Evolutionary conservation across 2,888 invertebrate genomes (phyloP).

Genomic region (Theristus sp.): DNA sequence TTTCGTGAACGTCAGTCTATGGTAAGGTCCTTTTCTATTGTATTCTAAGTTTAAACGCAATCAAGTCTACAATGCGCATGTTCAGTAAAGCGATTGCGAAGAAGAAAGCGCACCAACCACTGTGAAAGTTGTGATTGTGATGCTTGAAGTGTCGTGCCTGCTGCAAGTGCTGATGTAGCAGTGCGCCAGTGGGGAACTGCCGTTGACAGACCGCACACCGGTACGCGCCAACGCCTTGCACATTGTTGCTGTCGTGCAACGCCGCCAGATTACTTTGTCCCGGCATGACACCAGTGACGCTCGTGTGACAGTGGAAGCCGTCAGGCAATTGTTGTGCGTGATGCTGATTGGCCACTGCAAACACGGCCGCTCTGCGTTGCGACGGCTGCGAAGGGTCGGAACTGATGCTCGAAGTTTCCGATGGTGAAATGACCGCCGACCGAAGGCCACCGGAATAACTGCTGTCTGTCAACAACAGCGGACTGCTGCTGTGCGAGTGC

Average conservation of each 20-base stretch:
- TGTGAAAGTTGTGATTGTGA: background rate
- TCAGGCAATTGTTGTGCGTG: too few relatives aligned
- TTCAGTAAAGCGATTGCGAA: too few relatives aligned
- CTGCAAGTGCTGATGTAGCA: slow-evolving; percentile 4
- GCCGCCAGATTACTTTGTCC: too few relatives aligned
- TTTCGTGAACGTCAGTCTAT: too few relatives aligned
- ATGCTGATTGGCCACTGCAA: too few relatives aligned
- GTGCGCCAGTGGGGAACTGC: slow-evolving; percentile 2
- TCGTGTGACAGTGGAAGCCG: too few relatives aligned
- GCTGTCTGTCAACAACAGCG: slow-evolving; percentile 1
- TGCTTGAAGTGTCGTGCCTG: slow-evolving; percentile 2
- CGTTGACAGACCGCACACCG: slow-evolving; percentile 2
- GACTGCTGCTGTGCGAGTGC: background rate
- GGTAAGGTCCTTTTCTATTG: too few relatives aligned
- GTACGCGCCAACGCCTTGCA: background rate
- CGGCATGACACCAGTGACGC: background rate
- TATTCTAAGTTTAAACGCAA: too few relatives aligned
- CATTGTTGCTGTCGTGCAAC: too few relatives aligned
- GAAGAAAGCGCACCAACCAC: background rate
- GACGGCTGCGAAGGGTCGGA: slow-evolving; percentile 3
- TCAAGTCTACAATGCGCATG: too few relatives aligned
- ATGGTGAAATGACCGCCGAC: slow-evolving; percentile 4
- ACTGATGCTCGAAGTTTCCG: slow-evolving; percentile 3
- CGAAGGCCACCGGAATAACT: slow-evolving; percentile 1
- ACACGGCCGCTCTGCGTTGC: background rate